These are phyloP conservation scores for Campopleginae sp. DNA, from an alignment of 2,888 invertebrate species.

Conservation along the genomic window DNA sequence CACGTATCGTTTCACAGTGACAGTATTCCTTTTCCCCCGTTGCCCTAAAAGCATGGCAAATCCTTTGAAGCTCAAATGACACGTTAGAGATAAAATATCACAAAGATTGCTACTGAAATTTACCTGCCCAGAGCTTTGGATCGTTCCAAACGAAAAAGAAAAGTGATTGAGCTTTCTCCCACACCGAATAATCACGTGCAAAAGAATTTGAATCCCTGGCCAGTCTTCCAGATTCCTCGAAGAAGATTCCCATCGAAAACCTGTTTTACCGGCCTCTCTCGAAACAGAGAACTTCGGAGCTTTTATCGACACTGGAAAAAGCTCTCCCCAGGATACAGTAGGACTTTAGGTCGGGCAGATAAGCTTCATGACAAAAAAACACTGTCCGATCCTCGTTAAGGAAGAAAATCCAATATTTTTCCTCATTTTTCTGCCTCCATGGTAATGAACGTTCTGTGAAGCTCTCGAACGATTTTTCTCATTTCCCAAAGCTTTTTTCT, in stretches of 20 bases:
- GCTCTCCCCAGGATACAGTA: not conserved
- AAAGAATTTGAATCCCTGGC: not conserved
- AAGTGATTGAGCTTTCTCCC: not conserved
- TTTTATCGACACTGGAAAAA: constrained; percentile 31
- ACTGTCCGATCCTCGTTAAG: constrained; percentile 8
- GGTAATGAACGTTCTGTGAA: not conserved
- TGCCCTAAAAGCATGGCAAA: constrained; percentile 28
- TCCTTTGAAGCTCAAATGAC: constrained; percentile 15
- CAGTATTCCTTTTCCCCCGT: not conserved
- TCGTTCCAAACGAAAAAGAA: not conserved
- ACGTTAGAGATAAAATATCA: not conserved
- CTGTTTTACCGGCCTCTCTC: not conserved
- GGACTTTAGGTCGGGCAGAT: constrained; percentile 13
- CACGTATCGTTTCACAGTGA: not conserved
- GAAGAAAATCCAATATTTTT: not conserved
- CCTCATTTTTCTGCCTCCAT: not conserved
- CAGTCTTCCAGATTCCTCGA: not conserved
- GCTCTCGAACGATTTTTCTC: not conserved
- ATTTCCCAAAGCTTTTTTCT: not conserved
- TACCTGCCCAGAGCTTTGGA: not conserved
- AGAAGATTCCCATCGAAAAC: not conserved
- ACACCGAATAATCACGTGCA: not conserved
- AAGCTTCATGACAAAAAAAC: not conserved
- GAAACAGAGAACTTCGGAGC: not conserved
- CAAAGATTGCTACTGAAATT: not conserved